Conservation (phyloP, 2,888 invertebrate genomes). For the Graphium colonna region DNA sequence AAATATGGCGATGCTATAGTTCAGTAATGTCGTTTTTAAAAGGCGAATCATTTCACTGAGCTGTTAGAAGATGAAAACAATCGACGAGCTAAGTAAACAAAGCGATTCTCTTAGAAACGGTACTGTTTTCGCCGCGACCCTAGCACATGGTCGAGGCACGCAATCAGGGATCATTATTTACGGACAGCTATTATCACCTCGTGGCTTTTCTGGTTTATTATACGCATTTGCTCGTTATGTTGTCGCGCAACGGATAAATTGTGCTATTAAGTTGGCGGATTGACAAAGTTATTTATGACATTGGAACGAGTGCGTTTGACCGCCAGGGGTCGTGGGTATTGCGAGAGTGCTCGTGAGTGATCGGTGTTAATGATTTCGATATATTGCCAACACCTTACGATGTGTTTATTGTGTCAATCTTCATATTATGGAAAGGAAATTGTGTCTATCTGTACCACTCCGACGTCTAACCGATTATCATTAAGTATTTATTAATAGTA, state of each 20-base stretch:
- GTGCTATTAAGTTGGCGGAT: conserved; percentile 80
- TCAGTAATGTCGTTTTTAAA: too few relatives aligned
- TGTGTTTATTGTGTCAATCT: too few relatives aligned
- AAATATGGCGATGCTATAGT: too few relatives aligned
- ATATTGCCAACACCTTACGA: too few relatives aligned
- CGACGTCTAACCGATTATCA: too few relatives aligned
- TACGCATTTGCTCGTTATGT: conserved; percentile 77
- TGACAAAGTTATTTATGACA: conserved; percentile 79
- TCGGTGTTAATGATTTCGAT: not conserved
- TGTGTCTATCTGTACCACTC: too few relatives aligned
- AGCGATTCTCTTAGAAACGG: conserved; percentile 20
- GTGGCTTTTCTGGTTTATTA: conserved; percentile 78
- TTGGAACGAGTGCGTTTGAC: conserved; percentile 64
- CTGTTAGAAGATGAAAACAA: too few relatives aligned
- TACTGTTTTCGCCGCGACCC: conserved; percentile 47
- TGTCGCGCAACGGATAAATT: conserved; percentile 77
- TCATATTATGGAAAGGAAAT: too few relatives aligned
- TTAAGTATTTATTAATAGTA: too few relatives aligned
- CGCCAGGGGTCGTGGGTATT: conserved; percentile 46
- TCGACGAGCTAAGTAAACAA: too few relatives aligned
- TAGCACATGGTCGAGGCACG: conserved; percentile 57
- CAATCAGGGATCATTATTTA: conserved; percentile 79
- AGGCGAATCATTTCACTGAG: too few relatives aligned
- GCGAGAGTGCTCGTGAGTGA: conserved; percentile 4
- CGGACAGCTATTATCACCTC: conserved; percentile 78